Evolutionary conservation across 2,888 invertebrate genomes (phyloP), one percentile per base, ranked within the genome.

Genomic region (Scaptomyza caliginosa): DNA sequence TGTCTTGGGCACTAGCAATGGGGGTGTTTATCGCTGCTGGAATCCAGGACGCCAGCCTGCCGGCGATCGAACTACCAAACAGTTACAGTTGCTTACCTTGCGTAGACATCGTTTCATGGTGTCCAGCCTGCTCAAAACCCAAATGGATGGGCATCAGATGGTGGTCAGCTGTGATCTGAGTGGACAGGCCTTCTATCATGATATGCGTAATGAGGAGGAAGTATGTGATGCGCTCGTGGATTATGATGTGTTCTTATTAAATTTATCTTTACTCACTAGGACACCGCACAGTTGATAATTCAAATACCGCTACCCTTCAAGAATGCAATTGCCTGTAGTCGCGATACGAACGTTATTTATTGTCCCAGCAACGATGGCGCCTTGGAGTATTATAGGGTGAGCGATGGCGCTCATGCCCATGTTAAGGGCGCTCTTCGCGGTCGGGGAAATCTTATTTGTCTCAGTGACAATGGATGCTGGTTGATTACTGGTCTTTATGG

Each of bases 381-480:
- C 0, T 67, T 91, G 28, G 89, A 91, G 16, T 88, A 88, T 43
- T 91, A 90, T 60, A 82, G 88, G 77, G 60, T 89, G 24, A 75
- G 60, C 11, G 86, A 84, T 56, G 90, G 91, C 0, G 82, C 73
- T 1, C 87, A 87, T 43, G 76, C 67, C 0, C 71, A 72, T 16
- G 72, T 90, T 8, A 88, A 89, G 52, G 91, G 91, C 0, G 83
- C 64, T 2, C 60, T 90, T 10, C 82, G 81, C 3, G 91, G 91
- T 40, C 89, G 81, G 43, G 91, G 90, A 2, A 89, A 86, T 42
- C 65, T 89, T n/a, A 90, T 91, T 8, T 84, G 88, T 21, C 69
- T 88, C 11, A 91, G 91, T 50, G 90, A 90, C 36, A 91, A 91
- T 75, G 91, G 90, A 10, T 85, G 82, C 56, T 91, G 91, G 91